Percentiles rank a stretch among this genome's conserved stretches.
Evolutionary conservation across 2,888 invertebrate species (phyloP).

Genomic region (Diploptera punctata): DNA sequence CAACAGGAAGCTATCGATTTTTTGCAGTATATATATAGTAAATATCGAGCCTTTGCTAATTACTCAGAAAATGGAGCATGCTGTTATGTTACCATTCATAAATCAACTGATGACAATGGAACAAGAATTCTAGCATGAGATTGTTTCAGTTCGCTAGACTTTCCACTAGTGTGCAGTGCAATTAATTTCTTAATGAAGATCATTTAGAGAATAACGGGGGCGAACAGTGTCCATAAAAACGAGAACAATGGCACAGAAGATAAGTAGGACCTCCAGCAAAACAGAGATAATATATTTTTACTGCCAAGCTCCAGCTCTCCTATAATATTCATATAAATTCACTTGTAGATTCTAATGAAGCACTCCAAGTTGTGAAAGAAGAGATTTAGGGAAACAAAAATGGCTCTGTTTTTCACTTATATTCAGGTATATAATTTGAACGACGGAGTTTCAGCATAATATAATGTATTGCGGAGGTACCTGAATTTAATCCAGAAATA

Average conservation of each 20-base stretch:
- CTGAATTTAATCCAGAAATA: too few relatives aligned
- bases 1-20: too few relatives aligned
- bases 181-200: conserved; percentile 17
- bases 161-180: neutral
- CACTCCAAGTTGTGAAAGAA: too few relatives aligned
- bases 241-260: conserved; percentile 48
- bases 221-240: neutral
- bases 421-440: too few relatives aligned
- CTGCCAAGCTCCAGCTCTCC: neutral
- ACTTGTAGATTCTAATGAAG: neutral
- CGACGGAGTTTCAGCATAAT: too few relatives aligned
- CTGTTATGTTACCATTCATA: neutral
- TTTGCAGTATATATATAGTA: too few relatives aligned
- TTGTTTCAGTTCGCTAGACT: neutral
- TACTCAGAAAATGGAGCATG: too few relatives aligned
- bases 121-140: neutral
- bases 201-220: neutral
- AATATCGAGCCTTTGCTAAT: too few relatives aligned
- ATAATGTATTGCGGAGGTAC: too few relatives aligned
- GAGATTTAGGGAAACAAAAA: too few relatives aligned
- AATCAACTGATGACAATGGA: conserved; percentile 2
- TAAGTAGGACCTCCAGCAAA: conserved; percentile 42
- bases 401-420: too few relatives aligned
- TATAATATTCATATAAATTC: neutral
- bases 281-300: neutral